Percentiles rank a stretch among this genome's conserved stretches.
phyloP scores from a whole-genome alignment of 1,140 invertebrate genomes.

The Tetramorium parvispinum region DNA sequence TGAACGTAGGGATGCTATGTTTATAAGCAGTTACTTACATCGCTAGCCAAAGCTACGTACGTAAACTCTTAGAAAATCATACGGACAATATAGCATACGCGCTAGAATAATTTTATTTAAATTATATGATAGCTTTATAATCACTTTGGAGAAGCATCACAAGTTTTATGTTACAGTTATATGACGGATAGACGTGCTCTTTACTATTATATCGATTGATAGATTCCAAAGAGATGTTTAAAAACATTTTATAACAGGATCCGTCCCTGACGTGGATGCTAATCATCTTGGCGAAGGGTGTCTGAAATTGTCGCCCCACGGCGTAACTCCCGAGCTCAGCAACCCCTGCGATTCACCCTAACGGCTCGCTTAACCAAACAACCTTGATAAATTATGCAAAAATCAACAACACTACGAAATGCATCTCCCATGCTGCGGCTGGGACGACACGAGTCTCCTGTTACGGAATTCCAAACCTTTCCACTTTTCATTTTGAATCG shows the following conservation, averaged over 20 bases:
- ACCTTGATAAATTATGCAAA: slow-evolving; percentile 85
- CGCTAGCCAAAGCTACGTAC: background rate
- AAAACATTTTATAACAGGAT: slow-evolving; percentile 58
- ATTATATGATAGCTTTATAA: background rate
- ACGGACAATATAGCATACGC: background rate
- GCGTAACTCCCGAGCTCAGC: slow-evolving; percentile 74
- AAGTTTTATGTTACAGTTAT: background rate
- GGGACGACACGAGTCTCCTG: slow-evolving; percentile 44
- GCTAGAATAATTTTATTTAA: slow-evolving; percentile 2
- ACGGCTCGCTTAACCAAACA: slow-evolving; percentile 84
- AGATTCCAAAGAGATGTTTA: slow-evolving; percentile 20
- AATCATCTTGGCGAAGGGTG: slow-evolving; percentile 83
- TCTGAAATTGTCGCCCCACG: slow-evolving; percentile 82
- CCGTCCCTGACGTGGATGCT: slow-evolving; percentile 81
- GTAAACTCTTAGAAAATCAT: slow-evolving; percentile 1
- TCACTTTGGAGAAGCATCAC: background rate
- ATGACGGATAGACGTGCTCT: background rate
- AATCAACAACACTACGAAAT: slow-evolving; percentile 84
- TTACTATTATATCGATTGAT: background rate
- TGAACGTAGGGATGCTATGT: slow-evolving; percentile 42
- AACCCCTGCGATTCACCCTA: slow-evolving; percentile 78
- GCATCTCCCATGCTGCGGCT: slow-evolving; percentile 72
- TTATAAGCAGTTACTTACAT: slow-evolving; percentile 45
- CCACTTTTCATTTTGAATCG: background rate
- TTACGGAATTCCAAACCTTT: slow-evolving; percentile 42